Percentiles rank a stretch among this genome's conserved stretches.
Conservation (phyloP, 2,888 invertebrate species). For the Aphodius sticticus region DNA sequence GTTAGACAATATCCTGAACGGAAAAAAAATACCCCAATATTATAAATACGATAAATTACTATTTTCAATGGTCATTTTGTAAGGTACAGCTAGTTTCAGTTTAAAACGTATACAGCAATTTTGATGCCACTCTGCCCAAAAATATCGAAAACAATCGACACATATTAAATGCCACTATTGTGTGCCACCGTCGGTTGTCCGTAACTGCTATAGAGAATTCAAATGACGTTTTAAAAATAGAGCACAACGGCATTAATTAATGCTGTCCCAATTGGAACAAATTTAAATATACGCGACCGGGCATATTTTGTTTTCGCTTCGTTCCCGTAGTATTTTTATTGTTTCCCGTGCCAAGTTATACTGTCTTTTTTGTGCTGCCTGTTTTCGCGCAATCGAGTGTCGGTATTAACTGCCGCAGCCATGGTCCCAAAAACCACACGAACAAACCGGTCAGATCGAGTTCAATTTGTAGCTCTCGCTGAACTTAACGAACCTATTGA, state of each 20-base stretch:
- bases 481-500: not conserved
- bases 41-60: too few relatives aligned
- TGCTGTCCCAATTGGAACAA: not conserved
- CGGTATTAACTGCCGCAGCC: not conserved
- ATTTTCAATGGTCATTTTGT: too few relatives aligned
- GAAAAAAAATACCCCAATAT: too few relatives aligned
- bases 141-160: not conserved
- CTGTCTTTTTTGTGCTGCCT: not conserved
- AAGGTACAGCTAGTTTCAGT: too few relatives aligned
- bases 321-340: not conserved
- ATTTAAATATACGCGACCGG: not conserved
- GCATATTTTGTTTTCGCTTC: conserved; percentile 4
- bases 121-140: not conserved
- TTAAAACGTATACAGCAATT: too few relatives aligned
- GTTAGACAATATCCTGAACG: too few relatives aligned
- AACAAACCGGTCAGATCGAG: not conserved
- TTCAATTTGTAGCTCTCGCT: not conserved
- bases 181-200: not conserved
- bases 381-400: conserved; percentile 4
- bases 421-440: not conserved
- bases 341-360: not conserved
- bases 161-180: not conserved
- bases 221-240: not conserved
- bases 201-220: not conserved
- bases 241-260: not conserved